A percentile compares a stretch with the other conserved stretches of the same genome.
phyloP scores from a whole-genome alignment of 2,888 invertebrate genomes.

The Notodonta dromedarius region DNA sequence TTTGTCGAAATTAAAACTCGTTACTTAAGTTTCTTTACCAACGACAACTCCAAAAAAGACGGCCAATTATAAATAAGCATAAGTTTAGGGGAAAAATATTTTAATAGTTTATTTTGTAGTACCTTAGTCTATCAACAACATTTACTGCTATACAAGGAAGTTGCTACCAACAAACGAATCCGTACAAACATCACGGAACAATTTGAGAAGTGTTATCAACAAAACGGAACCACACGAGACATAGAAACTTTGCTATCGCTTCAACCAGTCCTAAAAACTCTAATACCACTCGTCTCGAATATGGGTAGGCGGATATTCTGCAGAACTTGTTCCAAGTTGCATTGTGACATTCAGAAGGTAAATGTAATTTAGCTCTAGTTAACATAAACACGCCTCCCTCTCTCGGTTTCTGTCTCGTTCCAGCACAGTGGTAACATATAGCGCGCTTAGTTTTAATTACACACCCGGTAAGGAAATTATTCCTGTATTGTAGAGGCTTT shows the following conservation, averaged over 20 bases:
- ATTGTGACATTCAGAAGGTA: conserved; percentile 55
- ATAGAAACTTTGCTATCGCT: conserved; percentile 50
- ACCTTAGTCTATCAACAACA: too few species aligned
- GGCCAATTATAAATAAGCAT: too few species aligned
- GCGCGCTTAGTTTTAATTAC: conserved; percentile 73
- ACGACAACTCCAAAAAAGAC: too few species aligned
- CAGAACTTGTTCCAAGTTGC: conserved; percentile 45
- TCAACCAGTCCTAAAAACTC: conserved; percentile 39
- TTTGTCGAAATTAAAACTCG: too few species aligned
- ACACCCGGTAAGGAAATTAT: conserved; percentile 59
- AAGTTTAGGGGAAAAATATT: too few species aligned
- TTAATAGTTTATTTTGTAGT: too few species aligned
- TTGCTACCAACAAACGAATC: neutral
- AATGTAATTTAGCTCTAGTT: conserved; percentile 70
- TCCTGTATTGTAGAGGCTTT: conserved; percentile 36
- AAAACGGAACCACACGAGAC: conserved; percentile 35
- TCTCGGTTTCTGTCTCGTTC: conserved; percentile 40
- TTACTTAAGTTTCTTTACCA: too few species aligned
- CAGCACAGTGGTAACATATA: conserved; percentile 52
- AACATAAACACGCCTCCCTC: conserved; percentile 49
- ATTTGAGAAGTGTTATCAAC: conserved; percentile 34
- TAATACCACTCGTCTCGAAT: conserved; percentile 34
- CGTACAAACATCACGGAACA: conserved; percentile 5
- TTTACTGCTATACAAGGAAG: too few species aligned
- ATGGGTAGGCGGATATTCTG: conserved; percentile 25